A percentile compares a stretch with the other conserved stretches of the same genome.
These are phyloP conservation scores for Pipra filicauda DNA, from an alignment of 2,113 vertebrate species.

Conservation along the genomic window DNA sequence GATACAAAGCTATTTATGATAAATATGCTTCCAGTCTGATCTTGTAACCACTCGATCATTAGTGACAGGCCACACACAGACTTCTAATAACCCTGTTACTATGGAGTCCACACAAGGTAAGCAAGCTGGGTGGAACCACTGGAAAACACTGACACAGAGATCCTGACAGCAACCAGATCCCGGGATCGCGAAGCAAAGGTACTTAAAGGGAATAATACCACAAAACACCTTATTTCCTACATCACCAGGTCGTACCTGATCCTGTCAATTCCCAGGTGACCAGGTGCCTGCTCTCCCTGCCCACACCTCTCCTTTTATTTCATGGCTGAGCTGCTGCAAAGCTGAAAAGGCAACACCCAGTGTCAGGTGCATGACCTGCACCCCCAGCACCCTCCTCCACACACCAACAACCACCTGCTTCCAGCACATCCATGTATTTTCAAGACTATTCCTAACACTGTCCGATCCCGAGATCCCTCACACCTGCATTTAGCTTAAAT, in stretches of 20 bases:
- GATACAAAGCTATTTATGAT: neutral
- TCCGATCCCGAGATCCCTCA: accelerated
- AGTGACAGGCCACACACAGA: neutral
- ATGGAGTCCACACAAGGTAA: neutral
- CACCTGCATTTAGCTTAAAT: neutral
- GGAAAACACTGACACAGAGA: accelerated
- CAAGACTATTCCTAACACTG: neutral
- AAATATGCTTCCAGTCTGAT: neutral
- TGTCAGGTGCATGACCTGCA: accelerated
- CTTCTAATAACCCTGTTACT: neutral
- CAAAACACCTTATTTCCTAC: neutral
- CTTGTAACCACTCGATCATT: neutral
- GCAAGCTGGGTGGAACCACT: neutral
- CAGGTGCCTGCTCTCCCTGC: neutral
- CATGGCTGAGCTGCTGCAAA: neutral
- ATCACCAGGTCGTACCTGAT: neutral
- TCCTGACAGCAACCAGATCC: neutral
- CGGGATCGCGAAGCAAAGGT: accelerated
- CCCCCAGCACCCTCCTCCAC: accelerated
- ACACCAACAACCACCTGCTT: neutral
- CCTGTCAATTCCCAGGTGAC: neutral
- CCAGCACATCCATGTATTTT: neutral
- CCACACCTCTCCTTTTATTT: neutral
- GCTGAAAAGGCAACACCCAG: neutral
- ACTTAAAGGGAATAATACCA: neutral